Base-by-base conservation (phyloP, 1,140 invertebrate genomes). In the Drosophila lacertosa region DNA sequence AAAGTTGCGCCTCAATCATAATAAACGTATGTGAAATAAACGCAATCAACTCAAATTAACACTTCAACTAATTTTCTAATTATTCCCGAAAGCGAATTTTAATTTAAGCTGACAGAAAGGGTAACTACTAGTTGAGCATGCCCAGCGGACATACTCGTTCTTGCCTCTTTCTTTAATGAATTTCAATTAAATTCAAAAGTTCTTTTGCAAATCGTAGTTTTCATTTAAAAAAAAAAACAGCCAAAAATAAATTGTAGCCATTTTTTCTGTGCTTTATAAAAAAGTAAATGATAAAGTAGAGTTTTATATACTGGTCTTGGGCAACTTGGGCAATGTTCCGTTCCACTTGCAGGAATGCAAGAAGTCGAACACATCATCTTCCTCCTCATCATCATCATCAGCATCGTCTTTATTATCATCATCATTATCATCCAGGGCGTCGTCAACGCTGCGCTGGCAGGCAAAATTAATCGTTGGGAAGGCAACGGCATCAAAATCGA, bases 381-480 rank as follows among this genome's bases (percentile, higher is more conserved):
- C 64, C 50, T 42, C 45, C 18, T 15, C 13, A 18, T 18, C 24
- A 24, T 42, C 32, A 15, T 42, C 39, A 47, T 45, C 13, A 32
- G 9, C 39, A 26, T 15, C 44, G 13, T 45, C 15, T 26, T 47
- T 1, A 45, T 22, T 3, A 45, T 3, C 16, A 15, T 11, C 18
- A 5, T 42, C 48, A 37, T 65, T 16, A 39, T 42, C 37, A 7
- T 29, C 22, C 13, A 15, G 7, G 10, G 15, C 39, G 11, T 45
- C 57, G 51, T 33, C 22, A 51, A 44, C 48, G 32, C 54, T 65
- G 51, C 10, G 50, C 55, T 48, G 64, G 47, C 63, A 72, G 55
- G 55, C 69, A 50, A 51, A 68, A 74, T 57, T 68, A 73, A 68
- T 73, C 71, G 58, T 44, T 51, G 33, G 29, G 35, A 39, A 26